phyloP scores from a whole-genome alignment of 2,797 vertebrate genomes.

The Siniperca scherzeri region DNA sequence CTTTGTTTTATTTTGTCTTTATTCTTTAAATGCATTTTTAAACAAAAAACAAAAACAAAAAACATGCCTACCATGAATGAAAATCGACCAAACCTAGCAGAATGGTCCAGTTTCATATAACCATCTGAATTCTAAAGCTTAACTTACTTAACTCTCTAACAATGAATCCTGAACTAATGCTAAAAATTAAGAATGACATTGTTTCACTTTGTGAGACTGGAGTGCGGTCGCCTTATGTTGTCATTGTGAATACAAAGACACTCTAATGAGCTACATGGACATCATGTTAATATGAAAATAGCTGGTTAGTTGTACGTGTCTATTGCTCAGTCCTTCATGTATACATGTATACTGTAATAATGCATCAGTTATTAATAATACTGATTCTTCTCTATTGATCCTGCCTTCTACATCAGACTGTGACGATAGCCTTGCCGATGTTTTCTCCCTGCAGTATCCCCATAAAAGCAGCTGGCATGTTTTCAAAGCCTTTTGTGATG shows the following conservation, averaged over 20 bases:
- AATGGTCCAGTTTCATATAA: neutral
- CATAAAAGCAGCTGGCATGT: conserved; percentile 94
- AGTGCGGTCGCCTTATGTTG: neutral
- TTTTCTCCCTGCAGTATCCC: conserved; percentile 92
- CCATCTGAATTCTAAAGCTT: neutral
- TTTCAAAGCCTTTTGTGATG: conserved; percentile 90
- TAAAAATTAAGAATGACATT: conserved; percentile 3
- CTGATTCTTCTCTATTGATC: neutral
- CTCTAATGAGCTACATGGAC: neutral
- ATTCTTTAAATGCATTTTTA: neutral
- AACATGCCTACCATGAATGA: neutral
- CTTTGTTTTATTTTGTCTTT: neutral
- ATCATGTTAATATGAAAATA: neutral
- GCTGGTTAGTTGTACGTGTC: neutral
- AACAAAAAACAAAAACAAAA: neutral
- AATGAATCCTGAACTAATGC: neutral
- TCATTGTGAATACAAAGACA: neutral
- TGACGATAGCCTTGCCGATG: conserved; percentile 89
- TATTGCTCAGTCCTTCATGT: conserved; percentile 17
- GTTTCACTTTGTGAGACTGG: neutral
- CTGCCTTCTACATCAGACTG: conserved; percentile 77
- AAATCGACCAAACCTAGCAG: neutral
- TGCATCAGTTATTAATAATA: neutral
- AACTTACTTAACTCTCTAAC: neutral
- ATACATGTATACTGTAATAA: neutral